Conservation (phyloP, 2,113 vertebrate genomes). For the Microtus richardsoni region DNA sequence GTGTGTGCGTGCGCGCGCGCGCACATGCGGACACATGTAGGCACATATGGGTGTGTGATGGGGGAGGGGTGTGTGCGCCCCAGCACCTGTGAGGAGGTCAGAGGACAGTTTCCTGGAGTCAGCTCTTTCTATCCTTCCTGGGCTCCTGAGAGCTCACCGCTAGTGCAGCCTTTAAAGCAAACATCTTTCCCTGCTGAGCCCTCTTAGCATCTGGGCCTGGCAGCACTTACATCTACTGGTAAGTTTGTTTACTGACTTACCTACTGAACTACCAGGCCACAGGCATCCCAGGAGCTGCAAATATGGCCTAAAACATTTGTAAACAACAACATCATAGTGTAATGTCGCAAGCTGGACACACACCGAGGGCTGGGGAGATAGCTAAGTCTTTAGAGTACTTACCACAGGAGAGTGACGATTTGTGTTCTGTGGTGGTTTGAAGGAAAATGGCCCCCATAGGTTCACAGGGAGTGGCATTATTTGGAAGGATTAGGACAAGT, state of each 20-base stretch:
- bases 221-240: rapidly evolving
- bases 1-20: no score
- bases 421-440: neutral
- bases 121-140: neutral
- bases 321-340: neutral
- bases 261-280: neutral
- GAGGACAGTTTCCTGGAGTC: neutral
- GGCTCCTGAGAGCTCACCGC: neutral
- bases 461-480: neutral
- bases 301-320: neutral
- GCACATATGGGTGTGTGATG: neutral
- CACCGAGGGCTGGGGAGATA: neutral
- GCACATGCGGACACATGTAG: neutral
- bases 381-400: neutral
- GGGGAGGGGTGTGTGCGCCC: neutral
- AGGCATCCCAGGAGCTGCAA: neutral
- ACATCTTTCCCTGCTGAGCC: neutral
- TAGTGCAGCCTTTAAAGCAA: neutral
- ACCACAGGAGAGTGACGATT: neutral
- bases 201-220: no score
- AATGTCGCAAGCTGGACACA: neutral
- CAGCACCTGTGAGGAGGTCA: neutral
- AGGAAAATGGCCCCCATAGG: neutral
- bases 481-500: neutral
- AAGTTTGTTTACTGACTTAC: neutral